Conservation (phyloP, 2,797 vertebrate species). For the Geotrypetes seraphini region DNA sequence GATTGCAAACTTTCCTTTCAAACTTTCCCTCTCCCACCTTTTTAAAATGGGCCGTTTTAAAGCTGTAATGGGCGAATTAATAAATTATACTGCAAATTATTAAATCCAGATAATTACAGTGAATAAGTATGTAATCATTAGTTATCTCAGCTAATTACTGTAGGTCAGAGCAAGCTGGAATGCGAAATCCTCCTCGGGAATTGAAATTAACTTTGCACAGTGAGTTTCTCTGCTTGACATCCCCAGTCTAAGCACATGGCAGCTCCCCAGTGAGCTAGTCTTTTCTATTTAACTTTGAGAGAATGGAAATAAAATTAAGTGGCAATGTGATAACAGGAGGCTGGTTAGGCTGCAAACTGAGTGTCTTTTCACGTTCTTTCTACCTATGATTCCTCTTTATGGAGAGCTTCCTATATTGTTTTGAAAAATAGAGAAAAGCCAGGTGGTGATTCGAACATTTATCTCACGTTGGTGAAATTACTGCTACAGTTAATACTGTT, state of each 20-base stretch:
- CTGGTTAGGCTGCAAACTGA: slow-evolving; percentile 46
- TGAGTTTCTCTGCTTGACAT: slow-evolving; percentile 69
- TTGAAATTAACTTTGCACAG: slow-evolving; percentile 88
- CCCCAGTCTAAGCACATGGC: slow-evolving; percentile 53
- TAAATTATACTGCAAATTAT: slow-evolving; percentile 98
- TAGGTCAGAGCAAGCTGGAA: slow-evolving; percentile 80
- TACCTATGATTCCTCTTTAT: slow-evolving; percentile 27
- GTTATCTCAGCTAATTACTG: slow-evolving; percentile 97
- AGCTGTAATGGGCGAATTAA: slow-evolving; percentile 94
- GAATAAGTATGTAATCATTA: slow-evolving; percentile 98
- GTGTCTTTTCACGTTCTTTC: slow-evolving; percentile 34
- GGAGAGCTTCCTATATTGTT: slow-evolving; percentile 24
- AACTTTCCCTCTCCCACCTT: no score
- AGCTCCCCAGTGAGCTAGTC: slow-evolving; percentile 58
- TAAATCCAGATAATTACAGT: slow-evolving; percentile 97
- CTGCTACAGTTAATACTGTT: no score
- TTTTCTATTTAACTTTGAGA: slow-evolving; percentile 69
- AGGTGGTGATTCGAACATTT: no score
- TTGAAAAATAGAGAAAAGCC: slow-evolving; percentile 8
- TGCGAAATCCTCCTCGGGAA: slow-evolving; percentile 80
- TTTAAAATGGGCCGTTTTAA: slow-evolving; percentile 76
- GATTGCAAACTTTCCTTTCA: not conserved
- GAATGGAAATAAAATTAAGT: slow-evolving; percentile 67
- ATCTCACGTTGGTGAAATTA: no score
- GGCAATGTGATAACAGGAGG: slow-evolving; percentile 48